Conservation (phyloP, 2,113 vertebrate species). For the Suncus etruscus region DNA sequence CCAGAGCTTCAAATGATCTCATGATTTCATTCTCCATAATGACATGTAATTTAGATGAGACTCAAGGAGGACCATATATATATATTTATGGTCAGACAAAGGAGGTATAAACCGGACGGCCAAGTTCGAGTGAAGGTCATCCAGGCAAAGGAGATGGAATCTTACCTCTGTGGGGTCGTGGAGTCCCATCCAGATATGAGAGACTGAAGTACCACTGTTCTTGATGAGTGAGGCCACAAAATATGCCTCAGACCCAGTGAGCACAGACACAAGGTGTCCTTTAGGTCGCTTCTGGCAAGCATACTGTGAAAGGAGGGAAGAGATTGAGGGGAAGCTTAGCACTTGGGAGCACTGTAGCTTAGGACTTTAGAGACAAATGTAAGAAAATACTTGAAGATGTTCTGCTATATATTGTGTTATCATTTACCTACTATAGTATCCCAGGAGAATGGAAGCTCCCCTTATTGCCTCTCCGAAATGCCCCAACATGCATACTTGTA, state of each 20-base stretch:
- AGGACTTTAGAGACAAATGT: rapidly evolving
- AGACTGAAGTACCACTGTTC: background rate
- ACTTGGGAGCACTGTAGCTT: background rate
- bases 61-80: rapidly evolving
- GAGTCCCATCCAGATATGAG: background rate
- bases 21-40: background rate
- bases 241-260: too few relatives aligned
- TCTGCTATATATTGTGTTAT: background rate
- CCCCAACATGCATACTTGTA: too few relatives aligned
- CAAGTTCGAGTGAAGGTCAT: background rate
- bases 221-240: constrained; percentile 31
- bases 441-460: too few relatives aligned
- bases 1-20: too few relatives aligned
- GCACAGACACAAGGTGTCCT: too few relatives aligned
- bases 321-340: background rate
- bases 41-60: background rate
- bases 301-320: background rate
- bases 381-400: background rate
- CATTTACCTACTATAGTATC: background rate
- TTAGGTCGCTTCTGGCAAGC: constrained; percentile 56
- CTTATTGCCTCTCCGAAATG: too few relatives aligned
- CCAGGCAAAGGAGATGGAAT: background rate
- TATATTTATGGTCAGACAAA: background rate
- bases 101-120: background rate
- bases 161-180: too few relatives aligned